Evolutionary conservation across 2,797 vertebrate species (phyloP).

Genomic region (Sorex maritimensis): DNA sequence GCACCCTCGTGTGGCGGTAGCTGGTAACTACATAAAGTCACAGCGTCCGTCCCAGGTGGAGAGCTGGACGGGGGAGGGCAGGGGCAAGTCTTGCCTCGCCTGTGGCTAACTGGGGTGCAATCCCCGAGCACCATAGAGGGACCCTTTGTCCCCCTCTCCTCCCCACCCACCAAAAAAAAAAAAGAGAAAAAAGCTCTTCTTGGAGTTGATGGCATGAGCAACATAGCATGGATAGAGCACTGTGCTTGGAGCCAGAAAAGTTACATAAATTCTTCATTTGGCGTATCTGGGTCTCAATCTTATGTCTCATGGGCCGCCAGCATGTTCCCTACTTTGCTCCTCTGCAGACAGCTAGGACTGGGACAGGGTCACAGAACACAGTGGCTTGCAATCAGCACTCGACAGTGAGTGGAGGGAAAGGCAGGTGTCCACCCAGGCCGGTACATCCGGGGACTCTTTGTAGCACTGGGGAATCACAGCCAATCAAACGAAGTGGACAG

Average conservation of each 20-base stretch:
- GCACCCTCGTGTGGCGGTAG: conserved; percentile 82
- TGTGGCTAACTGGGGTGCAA: too few species aligned
- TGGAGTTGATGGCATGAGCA: background rate
- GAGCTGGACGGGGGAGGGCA: background rate
- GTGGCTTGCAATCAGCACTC: too few species aligned
- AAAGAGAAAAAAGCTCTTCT: background rate
- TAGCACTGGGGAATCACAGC: background rate
- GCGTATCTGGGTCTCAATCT: background rate
- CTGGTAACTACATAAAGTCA: conserved; percentile 19
- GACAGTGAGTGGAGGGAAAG: background rate
- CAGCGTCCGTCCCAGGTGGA: background rate
- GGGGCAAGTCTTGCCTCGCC: too few species aligned
- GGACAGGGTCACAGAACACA: background rate
- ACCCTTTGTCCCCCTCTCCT: background rate
- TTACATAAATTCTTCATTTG: conserved; percentile 25
- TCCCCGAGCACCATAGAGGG: too few species aligned
- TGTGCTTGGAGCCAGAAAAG: background rate
- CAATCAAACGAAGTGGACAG: background rate
- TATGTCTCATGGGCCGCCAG: background rate
- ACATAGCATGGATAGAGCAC: background rate
- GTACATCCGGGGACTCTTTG: background rate
- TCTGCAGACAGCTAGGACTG: background rate
- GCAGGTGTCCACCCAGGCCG: rapidly evolving
- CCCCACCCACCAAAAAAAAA: background rate
- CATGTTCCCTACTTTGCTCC: background rate